phyloP scores from a whole-genome alignment of 2,113 vertebrate genomes.

The Aythya baeri region DNA sequence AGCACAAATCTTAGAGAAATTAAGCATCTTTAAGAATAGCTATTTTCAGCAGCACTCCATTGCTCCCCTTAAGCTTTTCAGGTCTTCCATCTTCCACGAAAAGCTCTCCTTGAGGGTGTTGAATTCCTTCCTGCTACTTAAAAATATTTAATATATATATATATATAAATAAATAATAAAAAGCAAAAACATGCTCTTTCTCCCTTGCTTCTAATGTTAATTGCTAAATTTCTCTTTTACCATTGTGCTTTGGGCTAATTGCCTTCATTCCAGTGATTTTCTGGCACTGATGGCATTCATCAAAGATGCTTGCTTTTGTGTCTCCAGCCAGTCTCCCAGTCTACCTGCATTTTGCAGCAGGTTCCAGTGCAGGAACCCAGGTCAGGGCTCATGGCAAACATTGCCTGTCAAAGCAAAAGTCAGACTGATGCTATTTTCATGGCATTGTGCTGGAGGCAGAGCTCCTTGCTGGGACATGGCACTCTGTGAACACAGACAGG shows the following conservation, averaged over 20 bases:
- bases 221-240: background rate
- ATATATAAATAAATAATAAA: no score
- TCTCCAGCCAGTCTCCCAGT: background rate
- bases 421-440: background rate
- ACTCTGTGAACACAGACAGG: background rate
- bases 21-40: background rate
- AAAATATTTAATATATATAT: background rate
- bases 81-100: background rate
- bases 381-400: background rate
- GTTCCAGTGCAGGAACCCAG: background rate
- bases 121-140: background rate
- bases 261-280: background rate
- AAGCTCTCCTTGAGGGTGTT: background rate
- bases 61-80: background rate
- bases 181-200: background rate
- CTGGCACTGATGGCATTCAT: background rate
- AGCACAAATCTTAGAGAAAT: background rate
- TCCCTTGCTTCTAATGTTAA: background rate
- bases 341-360: background rate
- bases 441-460: background rate
- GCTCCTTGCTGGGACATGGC: background rate
- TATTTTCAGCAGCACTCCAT: background rate
- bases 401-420: background rate
- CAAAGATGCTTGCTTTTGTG: background rate
- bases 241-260: background rate